Base-by-base conservation (phyloP, 1,140 invertebrate species). In the Bicyclus anynana region DNA sequence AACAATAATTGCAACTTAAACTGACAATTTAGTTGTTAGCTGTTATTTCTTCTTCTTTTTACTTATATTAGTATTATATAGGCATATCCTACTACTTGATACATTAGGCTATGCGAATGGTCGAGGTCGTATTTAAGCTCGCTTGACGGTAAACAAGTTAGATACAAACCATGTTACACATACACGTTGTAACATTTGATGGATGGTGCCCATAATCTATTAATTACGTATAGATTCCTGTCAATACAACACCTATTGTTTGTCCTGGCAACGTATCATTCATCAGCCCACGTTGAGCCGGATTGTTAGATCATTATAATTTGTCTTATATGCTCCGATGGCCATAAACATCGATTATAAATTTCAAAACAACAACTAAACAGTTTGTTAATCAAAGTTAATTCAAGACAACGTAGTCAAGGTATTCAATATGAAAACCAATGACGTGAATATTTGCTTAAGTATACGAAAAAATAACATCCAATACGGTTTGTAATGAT, bases 231-330 rank as follows among this genome's bases (percentile, higher is more conserved):
- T 68, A 70, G 69, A 75, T 80, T 65, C 72, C 71, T 70, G 66
- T 70, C 70, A 69, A 74, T 78, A 74, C 62, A 66, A 66, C 63
- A 74, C 70, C 77, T 73, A 85, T 85, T 83, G 82, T 84, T 84
- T 70, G 63, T 72, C 26, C 63, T 73, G 56, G n/a, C 64, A 67
- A 65, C 58, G 49, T 35, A 67, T 65, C 63, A 85, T 87, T 77
- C 69, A 80, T 87, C 82, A 85, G 80, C 70, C 75, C 58, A 70
- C 71, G 72, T 70, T 74, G 60, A 79, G 75, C 76, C 82, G 63
- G 73, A 74, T 83, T 64, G 61, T 71, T 76, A 71, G 63, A 73
- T 64, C 69, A 58, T 54, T 56, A 66, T 74, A 77, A 87, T 85
- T 84, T 78, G 76, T 85, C 77, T 77, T 81, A 56, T 69, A 68